These are phyloP conservation scores for Lichenostomus cassidix DNA, from an alignment of 2,113 vertebrate genomes.

Conservation along the genomic window DNA sequence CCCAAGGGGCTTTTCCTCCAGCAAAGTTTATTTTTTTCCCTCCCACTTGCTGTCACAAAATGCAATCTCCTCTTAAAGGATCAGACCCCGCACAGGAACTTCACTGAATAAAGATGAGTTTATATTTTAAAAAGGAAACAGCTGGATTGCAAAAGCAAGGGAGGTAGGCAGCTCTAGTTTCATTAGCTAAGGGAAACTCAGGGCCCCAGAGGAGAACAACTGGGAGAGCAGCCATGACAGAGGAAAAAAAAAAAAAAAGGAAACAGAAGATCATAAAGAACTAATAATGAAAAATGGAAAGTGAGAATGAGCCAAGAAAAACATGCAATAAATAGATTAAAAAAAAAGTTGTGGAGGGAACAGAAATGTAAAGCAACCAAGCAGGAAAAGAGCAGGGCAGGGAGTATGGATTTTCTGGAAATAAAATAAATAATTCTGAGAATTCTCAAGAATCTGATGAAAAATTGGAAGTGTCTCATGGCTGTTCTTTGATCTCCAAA, in stretches of 20 bases:
- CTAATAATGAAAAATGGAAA: conserved; percentile 85
- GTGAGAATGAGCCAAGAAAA: conserved; percentile 79
- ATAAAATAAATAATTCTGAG: conserved; percentile 40
- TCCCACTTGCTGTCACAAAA: conserved; percentile 73
- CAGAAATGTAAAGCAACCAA: conserved; percentile 34
- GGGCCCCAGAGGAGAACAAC: conserved; percentile 75
- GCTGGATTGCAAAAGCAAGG: conserved; percentile 83
- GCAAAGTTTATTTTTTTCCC: conserved; percentile 58
- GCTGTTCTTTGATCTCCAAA: conserved; percentile 15
- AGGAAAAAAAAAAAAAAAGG: conserved; percentile 63
- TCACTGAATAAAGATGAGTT: conserved; percentile 75
- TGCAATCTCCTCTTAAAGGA: conserved; percentile 73
- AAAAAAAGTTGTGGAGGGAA: not conserved
- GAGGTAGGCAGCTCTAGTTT: conserved; percentile 74
- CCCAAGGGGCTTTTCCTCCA: conserved; percentile 71
- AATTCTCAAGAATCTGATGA: not conserved
- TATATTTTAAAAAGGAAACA: conserved; percentile 86
- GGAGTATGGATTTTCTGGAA: conserved; percentile 36
- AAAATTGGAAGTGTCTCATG: not conserved
- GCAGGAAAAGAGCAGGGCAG: conserved; percentile 46
- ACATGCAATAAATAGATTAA: conserved; percentile 80
- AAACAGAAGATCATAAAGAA: conserved; percentile 81
- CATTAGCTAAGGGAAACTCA: conserved; percentile 75
- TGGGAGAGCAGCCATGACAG: conserved; percentile 77
- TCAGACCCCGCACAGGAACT: conserved; percentile 69